Evolutionary conservation across 2,797 vertebrate genomes (phyloP).

Genomic region (Pseudocheirus occidentalis): DNA sequence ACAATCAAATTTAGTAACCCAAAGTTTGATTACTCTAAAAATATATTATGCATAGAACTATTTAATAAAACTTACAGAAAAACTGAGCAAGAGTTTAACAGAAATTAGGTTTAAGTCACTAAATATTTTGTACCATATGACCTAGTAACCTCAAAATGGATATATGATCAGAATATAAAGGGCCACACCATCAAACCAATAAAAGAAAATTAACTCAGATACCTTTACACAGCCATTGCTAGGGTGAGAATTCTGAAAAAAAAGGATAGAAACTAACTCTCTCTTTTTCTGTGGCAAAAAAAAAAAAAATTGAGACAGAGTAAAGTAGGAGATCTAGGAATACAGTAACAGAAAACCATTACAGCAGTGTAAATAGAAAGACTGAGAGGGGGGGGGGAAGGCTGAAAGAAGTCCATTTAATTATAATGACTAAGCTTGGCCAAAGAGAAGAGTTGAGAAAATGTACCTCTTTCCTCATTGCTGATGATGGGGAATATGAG

Average conservation of each 20-base stretch:
- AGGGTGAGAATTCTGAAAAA: not conserved
- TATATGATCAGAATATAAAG: not conserved
- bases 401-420: not conserved
- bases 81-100: not conserved
- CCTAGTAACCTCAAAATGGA: not conserved
- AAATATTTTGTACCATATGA: not conserved
- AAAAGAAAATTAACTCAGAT: not conserved
- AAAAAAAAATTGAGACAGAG: not conserved
- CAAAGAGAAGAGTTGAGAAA: not conserved
- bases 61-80: not conserved
- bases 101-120: not conserved
- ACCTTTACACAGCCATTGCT: not conserved
- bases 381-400: not conserved
- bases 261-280: not conserved
- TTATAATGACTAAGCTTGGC: not conserved
- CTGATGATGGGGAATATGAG: not conserved
- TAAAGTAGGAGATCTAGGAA: not conserved
- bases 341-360: not conserved
- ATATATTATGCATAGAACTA: not conserved
- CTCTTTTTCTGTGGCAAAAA: not conserved
- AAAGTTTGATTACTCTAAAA: not conserved
- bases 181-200: not conserved
- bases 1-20: not conserved
- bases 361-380: not conserved
- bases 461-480: not conserved